These are phyloP conservation scores for Rousettus leschenaultii DNA, from an alignment of 2,113 vertebrate species.

Conservation along the genomic window DNA sequence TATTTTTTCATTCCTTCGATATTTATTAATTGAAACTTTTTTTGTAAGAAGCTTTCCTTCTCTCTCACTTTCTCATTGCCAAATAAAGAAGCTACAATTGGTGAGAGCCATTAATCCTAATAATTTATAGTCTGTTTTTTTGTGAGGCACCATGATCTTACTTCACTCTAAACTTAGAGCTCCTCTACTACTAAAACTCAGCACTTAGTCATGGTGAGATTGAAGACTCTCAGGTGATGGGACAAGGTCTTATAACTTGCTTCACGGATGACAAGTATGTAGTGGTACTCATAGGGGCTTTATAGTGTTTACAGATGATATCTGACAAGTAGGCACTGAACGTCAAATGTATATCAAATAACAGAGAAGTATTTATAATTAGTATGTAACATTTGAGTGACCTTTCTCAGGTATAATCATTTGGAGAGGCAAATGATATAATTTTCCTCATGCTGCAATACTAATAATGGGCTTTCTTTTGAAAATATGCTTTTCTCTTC, in stretches of 20 bases:
- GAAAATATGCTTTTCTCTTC: slow-evolving; percentile 39
- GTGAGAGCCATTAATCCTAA: neutral
- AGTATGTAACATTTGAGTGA: slow-evolving; percentile 55
- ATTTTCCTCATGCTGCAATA: slow-evolving; percentile 28
- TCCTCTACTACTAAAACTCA: neutral
- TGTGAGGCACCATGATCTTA: neutral
- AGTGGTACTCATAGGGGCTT: neutral
- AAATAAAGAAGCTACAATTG: neutral
- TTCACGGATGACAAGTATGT: slow-evolving; percentile 28
- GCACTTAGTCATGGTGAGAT: neutral
- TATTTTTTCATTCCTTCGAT: neutral
- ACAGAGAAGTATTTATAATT: slow-evolving; percentile 50
- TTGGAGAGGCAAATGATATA: slow-evolving; percentile 43
- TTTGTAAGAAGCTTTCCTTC: neutral
- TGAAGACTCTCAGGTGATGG: slow-evolving; percentile 3
- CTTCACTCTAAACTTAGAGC: neutral
- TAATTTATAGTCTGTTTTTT: neutral
- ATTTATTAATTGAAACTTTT: neutral
- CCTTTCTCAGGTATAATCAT: slow-evolving; percentile 54
- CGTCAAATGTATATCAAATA: slow-evolving; percentile 56
- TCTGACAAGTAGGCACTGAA: slow-evolving; percentile 32
- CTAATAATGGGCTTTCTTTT: slow-evolving; percentile 33
- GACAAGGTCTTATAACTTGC: neutral
- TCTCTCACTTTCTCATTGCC: neutral
- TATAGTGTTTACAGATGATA: slow-evolving; percentile 52